These are phyloP conservation scores for Acropternis orthonyx DNA, from an alignment of 2,797 vertebrate genomes.

Conservation along the genomic window DNA sequence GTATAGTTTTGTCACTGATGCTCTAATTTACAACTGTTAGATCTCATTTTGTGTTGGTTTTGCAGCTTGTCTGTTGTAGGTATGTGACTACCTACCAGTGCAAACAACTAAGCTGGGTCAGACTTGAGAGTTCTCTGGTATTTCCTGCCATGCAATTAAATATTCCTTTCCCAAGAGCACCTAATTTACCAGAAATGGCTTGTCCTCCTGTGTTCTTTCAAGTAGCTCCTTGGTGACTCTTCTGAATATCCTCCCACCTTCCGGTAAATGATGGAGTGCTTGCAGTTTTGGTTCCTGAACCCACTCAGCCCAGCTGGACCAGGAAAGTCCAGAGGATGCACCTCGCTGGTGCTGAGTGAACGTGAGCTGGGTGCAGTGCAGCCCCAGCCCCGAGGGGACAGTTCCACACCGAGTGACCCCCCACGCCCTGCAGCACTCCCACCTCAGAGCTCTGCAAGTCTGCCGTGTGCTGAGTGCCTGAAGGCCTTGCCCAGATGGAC, in stretches of 20 bases:
- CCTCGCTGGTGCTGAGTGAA: background rate
- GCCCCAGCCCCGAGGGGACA: background rate
- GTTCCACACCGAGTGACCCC: background rate
- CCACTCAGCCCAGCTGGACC: background rate
- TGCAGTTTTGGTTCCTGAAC: background rate
- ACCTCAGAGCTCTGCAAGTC: background rate
- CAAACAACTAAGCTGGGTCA: slow-evolving; percentile 25
- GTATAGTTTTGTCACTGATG: slow-evolving; percentile 7
- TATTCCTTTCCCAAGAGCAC: slow-evolving; percentile 15
- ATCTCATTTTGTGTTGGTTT: slow-evolving; percentile 53
- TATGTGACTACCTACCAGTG: slow-evolving; percentile 6
- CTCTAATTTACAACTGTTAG: background rate
- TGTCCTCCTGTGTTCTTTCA: slow-evolving; percentile 25
- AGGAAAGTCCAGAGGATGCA: background rate
- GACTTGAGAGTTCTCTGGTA: slow-evolving; percentile 23
- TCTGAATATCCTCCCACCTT: background rate
- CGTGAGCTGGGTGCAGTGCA: background rate
- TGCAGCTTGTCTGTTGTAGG: slow-evolving; percentile 31
- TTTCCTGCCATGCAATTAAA: slow-evolving; percentile 40
- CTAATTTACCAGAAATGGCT: background rate
- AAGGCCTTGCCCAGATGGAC: slow-evolving; percentile 13
- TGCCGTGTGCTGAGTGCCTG: background rate
- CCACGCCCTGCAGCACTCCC: background rate
- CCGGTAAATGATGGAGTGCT: background rate
- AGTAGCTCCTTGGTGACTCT: slow-evolving; percentile 26